Base-by-base conservation (phyloP, 2,113 vertebrate species). In the Crotalus tigris region DNA sequence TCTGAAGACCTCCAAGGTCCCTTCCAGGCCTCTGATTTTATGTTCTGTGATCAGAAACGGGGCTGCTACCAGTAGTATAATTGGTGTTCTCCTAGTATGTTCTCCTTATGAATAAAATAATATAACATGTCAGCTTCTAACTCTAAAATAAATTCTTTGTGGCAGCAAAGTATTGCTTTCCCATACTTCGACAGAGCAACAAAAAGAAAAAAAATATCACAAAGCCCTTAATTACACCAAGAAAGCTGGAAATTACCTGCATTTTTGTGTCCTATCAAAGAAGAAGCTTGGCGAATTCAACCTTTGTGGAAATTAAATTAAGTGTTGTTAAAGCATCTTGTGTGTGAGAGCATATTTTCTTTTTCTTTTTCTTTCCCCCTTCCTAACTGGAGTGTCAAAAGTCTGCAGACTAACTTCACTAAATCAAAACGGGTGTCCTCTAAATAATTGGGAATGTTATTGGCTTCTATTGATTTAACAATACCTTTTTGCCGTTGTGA, bases 381-480 rank as follows among this genome's bases (percentile, higher is more conserved):
- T 23, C 58, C 55, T 33, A 97, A 96, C 94, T 90, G 91, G 95
- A 95, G 81, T 39, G 87, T 91, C 92, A 92, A 96, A 85, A 90
- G 59, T 69, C 93, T 94, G 96, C 91, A 85, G 95, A 96, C 96
- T 92, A 94, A 93, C 93, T 91, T 92, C 53, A 93, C 61, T 95
- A 96, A 96, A 96, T 96, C 91, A 96, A 95, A 96, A 96, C 85
- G 94, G 96, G 94, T 91, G 91, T 93, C 92, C 90, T 95, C 95
- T 95, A 95, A 96, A 95, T 95, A 96, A 95, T 95, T 92, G 92
- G 54, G 92, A 95, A 94, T 44, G 81, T 46, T 86, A 57, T 88
- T 58, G 59, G 93, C 93, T 93, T 96, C 44, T 90, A 91, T 95
- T 49, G 91, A 93, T 94, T 95, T 95, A 87, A 87, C 55, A 0